Evolutionary conservation across 2,113 vertebrate genomes (phyloP).

Genomic region (Pelecanus crispus): DNA sequence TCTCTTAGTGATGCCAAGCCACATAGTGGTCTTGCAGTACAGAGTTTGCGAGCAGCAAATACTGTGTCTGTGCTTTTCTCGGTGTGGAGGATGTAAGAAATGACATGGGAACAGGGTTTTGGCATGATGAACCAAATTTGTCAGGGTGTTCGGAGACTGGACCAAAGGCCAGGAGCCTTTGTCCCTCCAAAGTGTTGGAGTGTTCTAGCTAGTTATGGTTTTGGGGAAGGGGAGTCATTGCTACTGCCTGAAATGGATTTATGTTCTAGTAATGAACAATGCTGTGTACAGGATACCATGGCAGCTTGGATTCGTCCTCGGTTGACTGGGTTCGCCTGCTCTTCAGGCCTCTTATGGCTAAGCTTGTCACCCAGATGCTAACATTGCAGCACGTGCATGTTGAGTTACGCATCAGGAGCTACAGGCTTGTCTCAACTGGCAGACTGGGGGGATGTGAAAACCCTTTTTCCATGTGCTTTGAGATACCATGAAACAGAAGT

Average conservation of each 20-base stretch:
- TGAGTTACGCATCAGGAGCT: neutral
- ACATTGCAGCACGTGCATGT: neutral
- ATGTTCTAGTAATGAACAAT: neutral
- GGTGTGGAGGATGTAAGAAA: neutral
- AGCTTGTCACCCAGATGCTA: neutral
- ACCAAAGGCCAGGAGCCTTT: neutral
- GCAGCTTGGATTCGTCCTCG: neutral
- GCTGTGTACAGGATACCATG: neutral
- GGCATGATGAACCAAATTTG: neutral
- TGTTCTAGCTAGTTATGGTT: neutral
- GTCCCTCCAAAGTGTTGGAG: neutral
- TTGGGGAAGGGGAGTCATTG: neutral
- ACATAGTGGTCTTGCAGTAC: neutral
- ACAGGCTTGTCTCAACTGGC: neutral
- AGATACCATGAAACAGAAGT: neutral
- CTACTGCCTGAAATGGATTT: neutral
- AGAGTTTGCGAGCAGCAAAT: neutral
- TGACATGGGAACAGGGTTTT: neutral
- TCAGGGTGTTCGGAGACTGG: neutral
- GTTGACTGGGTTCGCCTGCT: neutral
- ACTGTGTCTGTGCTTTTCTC: neutral
- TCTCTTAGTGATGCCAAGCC: neutral
- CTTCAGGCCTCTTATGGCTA: neutral
- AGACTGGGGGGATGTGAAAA: neutral
- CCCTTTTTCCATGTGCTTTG: neutral